Evolutionary conservation across 2,888 invertebrate species (phyloP).

Genomic region (Bimastos eiseni): DNA sequence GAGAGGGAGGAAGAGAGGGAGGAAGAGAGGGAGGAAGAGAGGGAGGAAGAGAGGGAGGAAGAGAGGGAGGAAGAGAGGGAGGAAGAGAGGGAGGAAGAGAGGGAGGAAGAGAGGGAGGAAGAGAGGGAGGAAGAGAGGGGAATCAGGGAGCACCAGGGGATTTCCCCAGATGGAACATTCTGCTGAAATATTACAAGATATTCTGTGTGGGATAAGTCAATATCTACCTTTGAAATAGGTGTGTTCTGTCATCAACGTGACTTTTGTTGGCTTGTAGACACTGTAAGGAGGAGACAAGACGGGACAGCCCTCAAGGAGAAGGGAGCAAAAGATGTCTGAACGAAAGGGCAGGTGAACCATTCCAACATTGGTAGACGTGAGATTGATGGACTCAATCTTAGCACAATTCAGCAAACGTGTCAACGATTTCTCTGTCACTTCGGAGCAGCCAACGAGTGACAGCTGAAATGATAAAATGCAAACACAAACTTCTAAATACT

Average conservation of each 20-base stretch:
- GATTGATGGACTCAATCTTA: not conserved
- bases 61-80: not conserved
- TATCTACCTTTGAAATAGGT: not conserved
- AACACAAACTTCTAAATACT: not conserved
- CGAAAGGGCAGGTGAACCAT: not conserved
- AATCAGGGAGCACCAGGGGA: not conserved
- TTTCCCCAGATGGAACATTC: not conserved
- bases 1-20: not conserved
- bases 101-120: too few species aligned
- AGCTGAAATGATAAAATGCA: not conserved
- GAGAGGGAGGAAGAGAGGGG: not conserved
- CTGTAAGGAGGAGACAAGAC: conserved; percentile 23
- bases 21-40: not conserved
- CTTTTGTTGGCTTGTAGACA: not conserved
- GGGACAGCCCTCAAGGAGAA: conserved; percentile 26
- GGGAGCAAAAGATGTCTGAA: not conserved
- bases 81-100: not conserved
- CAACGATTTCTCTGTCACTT: conserved; percentile 21
- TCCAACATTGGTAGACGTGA: conserved; percentile 15
- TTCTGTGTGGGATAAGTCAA: too few species aligned
- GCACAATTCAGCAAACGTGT: not conserved
- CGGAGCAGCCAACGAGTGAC: conserved; percentile 16
- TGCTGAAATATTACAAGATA: too few species aligned
- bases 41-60: too few species aligned
- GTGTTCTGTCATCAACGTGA: not conserved